phyloP scores from a whole-genome alignment of 2,888 invertebrate species.

The Aphodius granarius region DNA sequence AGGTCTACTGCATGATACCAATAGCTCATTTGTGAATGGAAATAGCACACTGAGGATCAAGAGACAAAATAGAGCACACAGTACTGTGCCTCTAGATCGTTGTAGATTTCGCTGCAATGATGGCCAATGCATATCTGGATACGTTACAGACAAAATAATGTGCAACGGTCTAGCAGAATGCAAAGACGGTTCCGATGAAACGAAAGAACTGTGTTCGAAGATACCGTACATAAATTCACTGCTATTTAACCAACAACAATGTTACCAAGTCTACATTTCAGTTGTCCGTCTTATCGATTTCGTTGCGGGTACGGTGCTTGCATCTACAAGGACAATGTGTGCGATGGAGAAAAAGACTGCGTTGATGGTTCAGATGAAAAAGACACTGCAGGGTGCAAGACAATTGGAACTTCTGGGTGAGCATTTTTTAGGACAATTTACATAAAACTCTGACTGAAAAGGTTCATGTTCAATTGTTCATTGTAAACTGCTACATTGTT shows the following conservation, averaged over 20 bases:
- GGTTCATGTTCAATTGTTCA: too few relatives aligned
- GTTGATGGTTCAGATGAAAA: slow-evolving; percentile 51
- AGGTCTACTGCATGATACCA: not conserved
- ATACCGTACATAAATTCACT: slow-evolving; percentile 23
- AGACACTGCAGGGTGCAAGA: slow-evolving; percentile 7
- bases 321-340: slow-evolving; percentile 30
- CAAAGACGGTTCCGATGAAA: slow-evolving; percentile 39
- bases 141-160: too few relatives aligned
- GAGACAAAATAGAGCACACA: too few relatives aligned
- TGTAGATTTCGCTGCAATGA: slow-evolving; percentile 65
- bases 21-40: not conserved
- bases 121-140: slow-evolving; percentile 64
- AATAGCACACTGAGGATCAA: not conserved
- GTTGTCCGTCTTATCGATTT: slow-evolving; percentile 40
- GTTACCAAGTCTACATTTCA: not conserved
- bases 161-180: slow-evolving; percentile 40
- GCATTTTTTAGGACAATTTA: too few relatives aligned
- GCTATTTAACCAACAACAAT: not conserved
- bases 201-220: slow-evolving; percentile 30
- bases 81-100: too few relatives aligned
- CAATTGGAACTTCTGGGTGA: not conserved
- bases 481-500: too few relatives aligned
- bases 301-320: slow-evolving; percentile 46
- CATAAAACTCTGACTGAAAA: too few relatives aligned
- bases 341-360: slow-evolving; percentile 46